A percentile compares a stretch with the other conserved stretches of the same genome.
Conservation (phyloP, 2,888 invertebrate genomes). For the Zootermopsis nevadensis region DNA sequence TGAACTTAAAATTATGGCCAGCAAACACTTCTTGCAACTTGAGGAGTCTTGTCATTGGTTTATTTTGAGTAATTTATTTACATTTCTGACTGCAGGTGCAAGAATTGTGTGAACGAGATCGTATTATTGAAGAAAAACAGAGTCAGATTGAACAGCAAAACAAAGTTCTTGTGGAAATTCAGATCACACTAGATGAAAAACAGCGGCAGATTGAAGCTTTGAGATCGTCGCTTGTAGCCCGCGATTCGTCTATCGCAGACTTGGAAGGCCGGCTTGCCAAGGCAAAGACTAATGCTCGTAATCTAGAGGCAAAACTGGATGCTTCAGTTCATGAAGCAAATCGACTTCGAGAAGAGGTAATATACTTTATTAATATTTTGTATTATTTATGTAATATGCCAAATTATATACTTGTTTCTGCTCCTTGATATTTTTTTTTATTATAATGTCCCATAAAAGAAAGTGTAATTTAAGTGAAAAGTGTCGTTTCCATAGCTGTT, state of each 20-base stretch:
- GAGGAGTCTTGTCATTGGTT: too few species aligned
- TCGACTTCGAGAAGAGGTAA: slow-evolving; percentile 51
- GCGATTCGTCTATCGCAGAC: slow-evolving; percentile 64
- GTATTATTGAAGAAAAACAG: slow-evolving; percentile 56
- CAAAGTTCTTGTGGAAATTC: slow-evolving; percentile 57
- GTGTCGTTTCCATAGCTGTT: neutral
- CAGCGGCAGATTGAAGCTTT: slow-evolving; percentile 65
- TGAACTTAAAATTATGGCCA: too few species aligned
- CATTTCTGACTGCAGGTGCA: slow-evolving; percentile 51
- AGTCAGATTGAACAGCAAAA: slow-evolving; percentile 57
- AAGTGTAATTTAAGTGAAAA: neutral
- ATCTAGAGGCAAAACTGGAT: slow-evolving; percentile 60
- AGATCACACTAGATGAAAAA: slow-evolving; percentile 61
- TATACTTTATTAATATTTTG: neutral
- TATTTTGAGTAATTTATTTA: too few species aligned
- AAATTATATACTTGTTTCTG: too few species aligned
- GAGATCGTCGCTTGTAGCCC: slow-evolving; percentile 61
- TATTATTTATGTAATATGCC: too few species aligned
- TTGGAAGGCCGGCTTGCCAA: slow-evolving; percentile 62
- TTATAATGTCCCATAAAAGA: too few species aligned
- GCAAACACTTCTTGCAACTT: too few species aligned
- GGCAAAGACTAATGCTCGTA: slow-evolving; percentile 55
- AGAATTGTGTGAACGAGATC: slow-evolving; percentile 55
- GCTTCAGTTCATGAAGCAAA: slow-evolving; percentile 59
- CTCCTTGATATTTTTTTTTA: too few species aligned